phyloP scores from a whole-genome alignment of 2,888 invertebrate species.

The Molanna angustata region DNA sequence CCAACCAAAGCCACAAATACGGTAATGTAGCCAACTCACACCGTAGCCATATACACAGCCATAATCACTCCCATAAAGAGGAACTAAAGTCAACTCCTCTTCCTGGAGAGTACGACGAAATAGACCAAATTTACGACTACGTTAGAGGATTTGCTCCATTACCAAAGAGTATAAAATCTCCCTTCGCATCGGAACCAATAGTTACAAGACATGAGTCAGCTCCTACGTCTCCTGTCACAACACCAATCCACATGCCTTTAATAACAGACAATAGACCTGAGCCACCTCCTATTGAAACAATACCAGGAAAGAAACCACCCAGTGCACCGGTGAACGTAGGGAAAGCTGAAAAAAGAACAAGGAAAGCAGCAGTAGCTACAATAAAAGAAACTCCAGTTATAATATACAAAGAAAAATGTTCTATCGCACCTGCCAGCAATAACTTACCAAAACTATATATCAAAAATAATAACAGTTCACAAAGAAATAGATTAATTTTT shows the following conservation, averaged over 20 bases:
- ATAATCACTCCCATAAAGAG: constrained; percentile 56
- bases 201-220: constrained; percentile 53
- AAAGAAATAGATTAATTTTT: constrained; percentile 62
- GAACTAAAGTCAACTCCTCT: constrained; percentile 58
- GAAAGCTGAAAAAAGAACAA: constrained; percentile 72
- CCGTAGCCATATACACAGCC: constrained; percentile 48
- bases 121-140: constrained; percentile 95
- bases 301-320: constrained; percentile 75
- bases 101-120: constrained; percentile 89
- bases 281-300: constrained; percentile 89
- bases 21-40: constrained; percentile 49
- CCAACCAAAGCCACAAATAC: constrained; percentile 53
- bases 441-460: constrained; percentile 75
- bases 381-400: constrained; percentile 56
- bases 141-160: constrained; percentile 89
- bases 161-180: constrained; percentile 74
- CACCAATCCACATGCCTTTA: constrained; percentile 54
- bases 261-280: constrained; percentile 71
- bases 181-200: constrained; percentile 52
- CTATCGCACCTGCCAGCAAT: constrained; percentile 49
- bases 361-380: constrained; percentile 60
- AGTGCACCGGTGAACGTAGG: constrained; percentile 42
- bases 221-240: constrained; percentile 55
- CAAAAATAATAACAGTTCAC: constrained; percentile 67
- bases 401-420: constrained; percentile 58